These are phyloP conservation scores for Grantiella picta DNA, from an alignment of 2,113 vertebrate genomes.

Conservation along the genomic window DNA sequence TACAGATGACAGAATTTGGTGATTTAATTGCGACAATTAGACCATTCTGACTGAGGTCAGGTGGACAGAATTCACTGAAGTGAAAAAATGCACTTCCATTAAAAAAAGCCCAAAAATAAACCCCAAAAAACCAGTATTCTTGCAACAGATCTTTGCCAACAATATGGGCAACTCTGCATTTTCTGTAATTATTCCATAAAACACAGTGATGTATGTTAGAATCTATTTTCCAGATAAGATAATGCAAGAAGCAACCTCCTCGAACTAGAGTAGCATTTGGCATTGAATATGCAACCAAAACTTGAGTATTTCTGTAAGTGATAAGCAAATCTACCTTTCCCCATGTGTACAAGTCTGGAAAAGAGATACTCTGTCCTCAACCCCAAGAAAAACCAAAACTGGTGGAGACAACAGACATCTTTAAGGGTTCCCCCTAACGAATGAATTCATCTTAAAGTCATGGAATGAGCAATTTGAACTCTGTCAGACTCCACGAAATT, in stretches of 20 bases:
- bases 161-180: not conserved
- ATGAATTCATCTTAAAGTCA: not conserved
- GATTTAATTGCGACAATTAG: not conserved
- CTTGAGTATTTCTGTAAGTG: not conserved
- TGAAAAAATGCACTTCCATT: not conserved
- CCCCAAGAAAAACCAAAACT: not conserved
- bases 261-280: not conserved
- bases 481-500: not conserved
- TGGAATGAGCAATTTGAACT: not conserved
- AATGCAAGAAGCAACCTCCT: not conserved
- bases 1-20: not conserved
- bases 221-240: not conserved
- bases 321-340: not conserved
- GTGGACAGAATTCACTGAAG: not conserved
- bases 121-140: not conserved
- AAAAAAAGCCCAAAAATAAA: not conserved
- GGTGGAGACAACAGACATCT: not conserved
- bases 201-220: not conserved
- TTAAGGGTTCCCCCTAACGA: not conserved
- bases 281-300: not conserved
- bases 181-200: not conserved
- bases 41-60: not conserved
- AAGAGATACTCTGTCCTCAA: not conserved
- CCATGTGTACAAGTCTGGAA: not conserved
- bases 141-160: not conserved